These are phyloP conservation scores for Nemopilema nomurai DNA, from an alignment of 30 jellyfish, hydroid and myxozoan genomes.

Conservation along the genomic window DNA sequence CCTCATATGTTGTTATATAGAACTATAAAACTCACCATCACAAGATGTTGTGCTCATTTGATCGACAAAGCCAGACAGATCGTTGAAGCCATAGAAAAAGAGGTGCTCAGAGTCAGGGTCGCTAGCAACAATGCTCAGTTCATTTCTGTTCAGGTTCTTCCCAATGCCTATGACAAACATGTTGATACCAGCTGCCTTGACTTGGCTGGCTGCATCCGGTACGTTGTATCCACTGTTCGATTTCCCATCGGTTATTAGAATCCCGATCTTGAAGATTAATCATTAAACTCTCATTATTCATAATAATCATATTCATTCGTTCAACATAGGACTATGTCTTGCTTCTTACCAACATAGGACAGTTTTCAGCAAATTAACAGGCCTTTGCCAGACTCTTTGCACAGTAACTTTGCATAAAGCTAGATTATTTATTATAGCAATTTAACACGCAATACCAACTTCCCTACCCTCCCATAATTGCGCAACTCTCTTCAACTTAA, in stretches of 20 bases:
- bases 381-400: too few relatives aligned
- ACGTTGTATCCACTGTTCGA: constrained; percentile 77
- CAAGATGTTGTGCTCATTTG: constrained; percentile 94
- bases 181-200: constrained; percentile 80
- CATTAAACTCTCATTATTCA: background rate
- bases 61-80: constrained; percentile 89
- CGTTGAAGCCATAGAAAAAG: constrained; percentile 69
- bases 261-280: constrained; percentile 70
- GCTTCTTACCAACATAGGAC: too few relatives aligned
- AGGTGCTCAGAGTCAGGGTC: constrained; percentile 83
- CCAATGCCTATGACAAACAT: constrained; percentile 95
- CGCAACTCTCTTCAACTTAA: too few relatives aligned
- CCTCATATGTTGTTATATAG: too few relatives aligned
- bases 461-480: too few relatives aligned
- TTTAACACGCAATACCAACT: too few relatives aligned
- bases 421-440: too few relatives aligned
- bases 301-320: too few relatives aligned
- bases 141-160: constrained; percentile 42
- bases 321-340: too few relatives aligned
- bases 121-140: constrained; percentile 84
- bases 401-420: too few relatives aligned
- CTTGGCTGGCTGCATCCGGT: constrained; percentile 73
- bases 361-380: too few relatives aligned
- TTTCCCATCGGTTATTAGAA: constrained; percentile 86
- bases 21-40: constrained; percentile 95